These are phyloP conservation scores for Ichneumon xanthorius DNA, from an alignment of 2,888 invertebrate genomes.

Conservation along the genomic window DNA sequence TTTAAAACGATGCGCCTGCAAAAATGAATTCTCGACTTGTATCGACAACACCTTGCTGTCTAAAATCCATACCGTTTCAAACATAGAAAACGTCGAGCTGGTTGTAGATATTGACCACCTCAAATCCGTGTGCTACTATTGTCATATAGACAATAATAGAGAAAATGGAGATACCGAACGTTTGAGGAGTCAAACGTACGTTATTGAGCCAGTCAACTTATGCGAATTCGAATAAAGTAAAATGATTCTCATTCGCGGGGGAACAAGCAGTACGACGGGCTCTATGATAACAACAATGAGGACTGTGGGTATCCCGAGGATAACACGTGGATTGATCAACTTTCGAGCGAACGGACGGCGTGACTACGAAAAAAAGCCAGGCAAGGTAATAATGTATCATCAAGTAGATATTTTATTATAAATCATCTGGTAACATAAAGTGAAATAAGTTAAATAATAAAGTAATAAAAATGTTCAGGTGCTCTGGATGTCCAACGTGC, in stretches of 20 bases:
- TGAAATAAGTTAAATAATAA: too few relatives aligned
- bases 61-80: not conserved
- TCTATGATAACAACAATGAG: slow-evolving; percentile 74
- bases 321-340: too few relatives aligned
- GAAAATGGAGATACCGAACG: too few relatives aligned
- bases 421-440: too few relatives aligned
- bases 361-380: too few relatives aligned
- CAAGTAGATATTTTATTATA: too few relatives aligned
- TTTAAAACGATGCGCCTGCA: not conserved
- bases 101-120: not conserved
- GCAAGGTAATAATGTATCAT: too few relatives aligned
- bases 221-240: not conserved
- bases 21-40: not conserved
- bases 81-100: not conserved
- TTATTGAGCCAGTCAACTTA: not conserved
- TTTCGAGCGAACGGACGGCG: too few relatives aligned
- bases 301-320: slow-evolving; percentile 66
- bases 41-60: not conserved
- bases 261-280: slow-evolving; percentile 76
- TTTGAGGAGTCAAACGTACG: not conserved
- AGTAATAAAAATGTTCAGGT: too few relatives aligned
- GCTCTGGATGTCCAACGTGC: too few relatives aligned
- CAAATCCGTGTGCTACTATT: not conserved
- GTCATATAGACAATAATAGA: not conserved
- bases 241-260: not conserved